Base-by-base conservation (phyloP, 2,797 vertebrate species). In the Margarornis squamiger region DNA sequence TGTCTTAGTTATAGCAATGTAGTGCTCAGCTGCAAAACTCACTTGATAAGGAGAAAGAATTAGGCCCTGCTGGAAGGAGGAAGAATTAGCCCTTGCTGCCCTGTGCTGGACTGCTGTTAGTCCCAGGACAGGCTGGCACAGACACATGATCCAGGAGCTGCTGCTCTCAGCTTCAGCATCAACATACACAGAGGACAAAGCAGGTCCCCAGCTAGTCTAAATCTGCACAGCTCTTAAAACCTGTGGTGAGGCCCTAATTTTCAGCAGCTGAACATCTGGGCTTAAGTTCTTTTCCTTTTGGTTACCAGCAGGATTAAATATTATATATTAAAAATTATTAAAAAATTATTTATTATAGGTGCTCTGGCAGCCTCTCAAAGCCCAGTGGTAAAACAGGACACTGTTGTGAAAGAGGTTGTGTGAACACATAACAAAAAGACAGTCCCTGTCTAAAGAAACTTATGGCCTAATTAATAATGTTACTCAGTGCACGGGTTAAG, bases 141-240 rank as follows among this genome's bases (percentile, higher is more conserved):
- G 18, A 19, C 20, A 10, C 4, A 5, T 27, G 8, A 0, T 22
- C 2, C 29, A 71, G 82, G 23, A 88, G 29, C 46, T 84, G n/a
- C 80, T 90, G 23, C 58, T 76, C 30, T 55, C 32, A 41, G 30
- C 67, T 85, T 76, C 59, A 55, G 27, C 18, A 36, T 43, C 62
- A 61, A 19, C 41, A 7, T 38, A 70, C 19, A 23, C 3, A 1
- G 49, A 39, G 43, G 84, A 30, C 45, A 63, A 54, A 78, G 48
- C 62, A 51, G 48, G 43, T 79, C 62, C 41, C 36, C 19, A 90
- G 59, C 20, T 70, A 58, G 16, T 36, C 7, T 92, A 88, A 86
- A 87, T 92, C 41, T 86, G 38, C 55, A 66, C n/a, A 92, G 17
- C 45, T 78, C 43, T 86, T 90, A 90, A 94, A 95, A 73, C 62